Evolutionary conservation across 2,113 vertebrate genomes (phyloP).

Genomic region (Osmerus eperlanus): DNA sequence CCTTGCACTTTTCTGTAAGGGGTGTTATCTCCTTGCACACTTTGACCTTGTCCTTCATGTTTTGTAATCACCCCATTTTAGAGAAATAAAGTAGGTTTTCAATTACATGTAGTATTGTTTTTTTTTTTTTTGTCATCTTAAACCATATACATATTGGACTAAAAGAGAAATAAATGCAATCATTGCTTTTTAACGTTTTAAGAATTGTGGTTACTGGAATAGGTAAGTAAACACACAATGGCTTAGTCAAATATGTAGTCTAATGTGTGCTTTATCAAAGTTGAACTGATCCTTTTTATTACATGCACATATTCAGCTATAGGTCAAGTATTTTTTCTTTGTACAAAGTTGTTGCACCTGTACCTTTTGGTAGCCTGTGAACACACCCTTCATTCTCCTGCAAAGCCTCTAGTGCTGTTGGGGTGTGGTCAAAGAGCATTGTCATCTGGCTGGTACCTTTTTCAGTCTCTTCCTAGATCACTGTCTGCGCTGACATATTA

Average conservation of each 20-base stretch:
- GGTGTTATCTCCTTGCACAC: not conserved
- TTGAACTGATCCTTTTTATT: not conserved
- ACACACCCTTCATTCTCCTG: slow-evolving; percentile 12
- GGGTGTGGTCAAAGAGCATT: slow-evolving; percentile 43
- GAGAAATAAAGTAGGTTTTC: slow-evolving; percentile 27
- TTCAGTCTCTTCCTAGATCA: slow-evolving; percentile 9
- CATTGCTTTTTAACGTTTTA: not conserved
- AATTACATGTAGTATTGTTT: too few species aligned
- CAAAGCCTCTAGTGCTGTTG: not conserved
- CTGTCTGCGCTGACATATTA: not conserved
- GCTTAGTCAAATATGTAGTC: too few species aligned
- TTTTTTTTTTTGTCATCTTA: too few species aligned
- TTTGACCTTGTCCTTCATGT: not conserved
- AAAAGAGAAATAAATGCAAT: too few species aligned
- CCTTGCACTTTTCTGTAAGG: slow-evolving; percentile 26
- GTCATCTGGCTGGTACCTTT: slow-evolving; percentile 33
- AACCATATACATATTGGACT: too few species aligned
- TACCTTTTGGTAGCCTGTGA: not conserved
- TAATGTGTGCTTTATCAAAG: too few species aligned
- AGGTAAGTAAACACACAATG: not conserved
- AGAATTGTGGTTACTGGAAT: not conserved
- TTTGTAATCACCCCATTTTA: not conserved
- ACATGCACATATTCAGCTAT: not conserved
- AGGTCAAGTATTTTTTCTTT: not conserved
- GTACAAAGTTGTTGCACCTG: not conserved